phyloP scores from a whole-genome alignment of 2,797 vertebrate genomes.

The Cossypha niveicapilla region DNA sequence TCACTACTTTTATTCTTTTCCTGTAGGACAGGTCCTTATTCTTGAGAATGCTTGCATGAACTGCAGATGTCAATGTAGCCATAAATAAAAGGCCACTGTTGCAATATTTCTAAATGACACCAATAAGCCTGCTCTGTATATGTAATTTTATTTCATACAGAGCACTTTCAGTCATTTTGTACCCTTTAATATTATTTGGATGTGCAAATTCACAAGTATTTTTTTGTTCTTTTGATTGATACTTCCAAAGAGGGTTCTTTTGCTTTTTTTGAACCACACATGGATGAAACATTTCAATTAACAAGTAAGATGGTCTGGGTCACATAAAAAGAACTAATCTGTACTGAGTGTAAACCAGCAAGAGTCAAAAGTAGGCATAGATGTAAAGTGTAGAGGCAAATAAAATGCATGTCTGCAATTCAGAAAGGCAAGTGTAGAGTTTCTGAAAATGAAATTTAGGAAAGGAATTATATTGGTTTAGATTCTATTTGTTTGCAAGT shows the following conservation, averaged over 20 bases:
- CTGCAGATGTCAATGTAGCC: not conserved
- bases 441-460: not conserved
- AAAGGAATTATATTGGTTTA: not conserved
- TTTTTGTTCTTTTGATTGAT: not conserved
- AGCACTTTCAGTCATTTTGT: not conserved
- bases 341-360: not conserved
- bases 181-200: not conserved
- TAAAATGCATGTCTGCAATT: not conserved
- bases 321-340: not conserved
- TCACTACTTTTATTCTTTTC: not conserved
- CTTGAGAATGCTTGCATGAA: not conserved
- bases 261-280: not conserved
- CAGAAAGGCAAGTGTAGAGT: not conserved
- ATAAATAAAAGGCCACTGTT: not conserved
- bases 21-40: not conserved
- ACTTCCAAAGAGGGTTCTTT: not conserved
- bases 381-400: not conserved
- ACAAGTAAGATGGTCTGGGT: not conserved
- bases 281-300: not conserved
- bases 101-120: not conserved
- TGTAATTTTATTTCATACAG: not conserved
- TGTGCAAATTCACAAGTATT: not conserved
- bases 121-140: not conserved
- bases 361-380: not conserved
- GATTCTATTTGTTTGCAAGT: not conserved